Percentiles rank a stretch among this genome's conserved stretches.
Conservation (phyloP, 1,140 invertebrate species). For the Anoplophora glabripennis region DNA sequence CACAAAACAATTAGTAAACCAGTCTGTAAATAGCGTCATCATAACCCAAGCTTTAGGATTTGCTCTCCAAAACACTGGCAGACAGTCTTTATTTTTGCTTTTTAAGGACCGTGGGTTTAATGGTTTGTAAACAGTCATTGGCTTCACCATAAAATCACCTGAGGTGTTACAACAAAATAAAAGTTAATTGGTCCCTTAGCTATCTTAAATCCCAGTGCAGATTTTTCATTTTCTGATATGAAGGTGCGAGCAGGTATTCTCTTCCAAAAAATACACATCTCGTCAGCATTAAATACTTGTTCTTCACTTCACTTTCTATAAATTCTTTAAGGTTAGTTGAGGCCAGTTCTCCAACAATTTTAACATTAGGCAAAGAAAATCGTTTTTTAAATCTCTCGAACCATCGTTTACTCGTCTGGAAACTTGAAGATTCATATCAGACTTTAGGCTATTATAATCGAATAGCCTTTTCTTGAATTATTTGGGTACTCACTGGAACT, state of each 20-base stretch:
- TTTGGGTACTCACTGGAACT: constrained; percentile 3
- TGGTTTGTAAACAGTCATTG: too few species aligned
- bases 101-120: too few species aligned
- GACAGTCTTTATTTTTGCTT: too few species aligned
- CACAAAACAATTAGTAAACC: too few species aligned
- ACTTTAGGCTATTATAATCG: constrained; percentile 8
- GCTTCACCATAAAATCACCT: too few species aligned
- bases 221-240: constrained; percentile 8
- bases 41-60: too few species aligned
- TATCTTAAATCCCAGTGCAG: constrained; percentile 6
- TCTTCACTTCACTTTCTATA: constrained; percentile 7
- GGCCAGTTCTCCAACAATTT: constrained; percentile 10
- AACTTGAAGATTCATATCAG: constrained; percentile 10
- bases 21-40: too few species aligned
- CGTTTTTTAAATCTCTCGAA: constrained; percentile 13
- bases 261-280: constrained; percentile 14
- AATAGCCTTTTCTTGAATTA: constrained; percentile 16
- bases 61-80: too few species aligned
- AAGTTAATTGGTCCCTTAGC: constrained; percentile 4
- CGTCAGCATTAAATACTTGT: constrained; percentile 16
- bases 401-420: constrained; percentile 15
- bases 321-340: constrained; percentile 9
- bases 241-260: constrained; percentile 14
- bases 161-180: too few species aligned
- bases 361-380: constrained; percentile 15